Evolutionary conservation across 2,888 invertebrate genomes (phyloP), one percentile per base, ranked within the genome.

Genomic region (Cepaea hortensis): DNA sequence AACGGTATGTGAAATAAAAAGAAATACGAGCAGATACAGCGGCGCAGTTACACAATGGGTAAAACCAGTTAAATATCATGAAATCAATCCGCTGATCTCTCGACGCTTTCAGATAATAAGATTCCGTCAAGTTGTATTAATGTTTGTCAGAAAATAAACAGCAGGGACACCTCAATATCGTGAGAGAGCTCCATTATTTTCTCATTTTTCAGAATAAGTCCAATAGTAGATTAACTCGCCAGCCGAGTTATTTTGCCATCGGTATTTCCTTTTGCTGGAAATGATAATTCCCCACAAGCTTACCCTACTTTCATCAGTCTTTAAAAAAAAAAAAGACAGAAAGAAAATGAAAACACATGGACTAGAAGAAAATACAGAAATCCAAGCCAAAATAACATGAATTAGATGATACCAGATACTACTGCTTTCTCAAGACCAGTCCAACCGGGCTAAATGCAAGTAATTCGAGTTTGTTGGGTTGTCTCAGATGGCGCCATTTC

Each of bases 41-140:
- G n/a, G 1, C 68, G 23, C n/a, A 81, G 70, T 46, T 68, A 70
- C 48, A 11, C n/a, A 82, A 72, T 72, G 68, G 20, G 23, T 15
- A 70, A 81, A 48, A n/a, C 15, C 70, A 46, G 35, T 48, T 48
- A 81, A 81, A 68, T 81, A 61, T 61, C 77, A 3, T n/a, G 76
- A 55, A 79, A 79, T 61, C 55, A n/a, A 79, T 55, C 77, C n/a
- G 55, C 2, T 9, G 61, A 35, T 23, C 61, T 79, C 77, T 79
- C 55, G n/a, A 61, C 13, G 11, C 61, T 79, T 11, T 11, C 23
- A 61, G 61, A 79, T 79, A 79, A 79, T 79, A 61, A 35, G 77
- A 79, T 79, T 79, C 77, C 23, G 77, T 23, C 77, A 61, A 20
- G n/a, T 13, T 61, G 23, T 79, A 79, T 79, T 79, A 79, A 79